These are phyloP conservation scores for Sardinella longiceps DNA, from an alignment of 2,797 vertebrate species.

Conservation along the genomic window DNA sequence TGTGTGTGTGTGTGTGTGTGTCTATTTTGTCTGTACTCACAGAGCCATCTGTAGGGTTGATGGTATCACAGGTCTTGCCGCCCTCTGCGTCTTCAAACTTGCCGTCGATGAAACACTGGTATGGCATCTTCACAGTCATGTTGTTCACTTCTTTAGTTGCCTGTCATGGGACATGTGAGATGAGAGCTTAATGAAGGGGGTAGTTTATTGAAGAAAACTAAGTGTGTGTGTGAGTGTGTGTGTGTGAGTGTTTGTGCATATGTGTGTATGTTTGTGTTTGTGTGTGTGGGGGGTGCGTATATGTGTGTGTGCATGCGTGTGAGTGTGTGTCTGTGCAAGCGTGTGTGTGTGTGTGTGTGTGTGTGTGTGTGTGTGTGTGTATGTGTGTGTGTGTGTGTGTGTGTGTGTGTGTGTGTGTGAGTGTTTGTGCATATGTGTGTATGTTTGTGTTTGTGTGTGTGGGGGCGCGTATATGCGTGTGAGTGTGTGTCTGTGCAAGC, in stretches of 20 bases:
- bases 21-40: slow-evolving; percentile 84
- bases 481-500: too few relatives aligned
- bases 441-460: too few relatives aligned
- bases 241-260: not conserved
- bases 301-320: slow-evolving; percentile 2
- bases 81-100: slow-evolving; percentile 85
- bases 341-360: not conserved
- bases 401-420: not conserved
- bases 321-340: too few relatives aligned
- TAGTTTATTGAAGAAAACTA: too few relatives aligned
- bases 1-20: too few relatives aligned
- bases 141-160: slow-evolving; percentile 85
- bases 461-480: too few relatives aligned
- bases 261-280: not conserved
- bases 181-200: too few relatives aligned
- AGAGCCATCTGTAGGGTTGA: slow-evolving; percentile 91
- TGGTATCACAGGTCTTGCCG: slow-evolving; percentile 82
- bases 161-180: too few relatives aligned
- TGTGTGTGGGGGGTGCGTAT: not conserved
- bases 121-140: slow-evolving; percentile 92
- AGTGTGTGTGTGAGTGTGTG: not conserved
- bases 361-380: too few relatives aligned
- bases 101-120: slow-evolving; percentile 94
- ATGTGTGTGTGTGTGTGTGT: not conserved
- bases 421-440: too few relatives aligned